phyloP scores from a whole-genome alignment of 2,797 vertebrate genomes.

The Sarcophilus harrisii region DNA sequence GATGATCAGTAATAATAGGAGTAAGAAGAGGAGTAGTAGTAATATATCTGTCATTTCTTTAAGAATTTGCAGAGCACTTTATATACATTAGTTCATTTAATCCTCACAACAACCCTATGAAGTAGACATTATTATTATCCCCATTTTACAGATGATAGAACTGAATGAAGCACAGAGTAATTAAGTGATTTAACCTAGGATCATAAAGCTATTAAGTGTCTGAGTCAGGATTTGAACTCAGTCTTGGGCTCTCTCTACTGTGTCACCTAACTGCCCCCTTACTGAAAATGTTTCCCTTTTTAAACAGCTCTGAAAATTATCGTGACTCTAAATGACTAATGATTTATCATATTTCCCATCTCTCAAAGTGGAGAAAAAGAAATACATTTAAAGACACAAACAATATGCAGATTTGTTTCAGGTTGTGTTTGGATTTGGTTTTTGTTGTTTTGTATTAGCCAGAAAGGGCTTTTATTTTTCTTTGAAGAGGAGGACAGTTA shows the following conservation, averaged over 20 bases:
- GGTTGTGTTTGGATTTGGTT: too few species aligned
- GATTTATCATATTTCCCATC: not conserved
- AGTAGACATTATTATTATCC: not conserved
- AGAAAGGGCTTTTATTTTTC: not conserved
- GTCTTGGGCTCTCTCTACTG: not conserved
- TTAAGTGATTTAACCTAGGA: not conserved
- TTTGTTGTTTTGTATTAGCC: not conserved
- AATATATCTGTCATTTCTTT: too few species aligned
- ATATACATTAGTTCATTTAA: not conserved
- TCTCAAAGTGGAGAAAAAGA: not conserved
- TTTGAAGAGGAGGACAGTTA: not conserved
- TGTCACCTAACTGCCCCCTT: not conserved
- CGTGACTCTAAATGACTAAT: not conserved
- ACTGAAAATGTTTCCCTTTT: not conserved
- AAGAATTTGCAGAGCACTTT: constrained; percentile 15
- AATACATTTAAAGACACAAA: not conserved
- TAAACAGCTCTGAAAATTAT: not conserved
- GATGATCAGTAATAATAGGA: not conserved
- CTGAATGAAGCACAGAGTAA: not conserved
- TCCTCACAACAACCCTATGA: constrained; percentile 27
- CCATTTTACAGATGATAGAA: constrained; percentile 31
- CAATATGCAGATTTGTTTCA: not conserved
- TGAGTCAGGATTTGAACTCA: not conserved
- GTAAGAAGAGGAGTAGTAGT: too few species aligned
- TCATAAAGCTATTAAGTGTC: not conserved